Percentiles rank a stretch among this genome's conserved stretches.
These are phyloP conservation scores for Struthio camelus DNA, from an alignment of 2,113 vertebrate species.

Conservation along the genomic window DNA sequence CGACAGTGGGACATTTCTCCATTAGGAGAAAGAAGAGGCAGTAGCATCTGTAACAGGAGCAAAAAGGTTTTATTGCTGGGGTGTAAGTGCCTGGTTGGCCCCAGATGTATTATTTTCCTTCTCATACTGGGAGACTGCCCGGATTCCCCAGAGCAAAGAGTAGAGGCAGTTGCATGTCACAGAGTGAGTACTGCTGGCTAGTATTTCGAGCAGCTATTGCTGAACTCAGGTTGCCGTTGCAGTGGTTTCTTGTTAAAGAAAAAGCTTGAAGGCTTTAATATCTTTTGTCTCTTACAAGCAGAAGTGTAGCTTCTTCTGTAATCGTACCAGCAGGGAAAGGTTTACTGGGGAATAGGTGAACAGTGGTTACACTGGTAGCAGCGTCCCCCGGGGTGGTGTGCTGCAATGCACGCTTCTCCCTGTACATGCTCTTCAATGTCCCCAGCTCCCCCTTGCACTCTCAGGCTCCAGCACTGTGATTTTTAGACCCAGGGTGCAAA, in stretches of 20 bases:
- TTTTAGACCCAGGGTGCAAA: not conserved
- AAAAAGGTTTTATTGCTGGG: not conserved
- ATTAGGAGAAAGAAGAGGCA: fast-evolving
- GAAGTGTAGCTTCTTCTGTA: not conserved
- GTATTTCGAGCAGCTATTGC: not conserved
- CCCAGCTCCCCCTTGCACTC: not conserved
- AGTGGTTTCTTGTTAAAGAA: not conserved
- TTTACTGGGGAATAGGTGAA: not conserved
- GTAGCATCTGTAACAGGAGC: not conserved
- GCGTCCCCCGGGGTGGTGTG: not conserved
- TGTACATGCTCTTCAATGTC: too few species aligned
- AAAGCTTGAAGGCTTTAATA: not conserved
- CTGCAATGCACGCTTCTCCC: not conserved
- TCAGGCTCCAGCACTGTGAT: not conserved
- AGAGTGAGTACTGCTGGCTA: not conserved
- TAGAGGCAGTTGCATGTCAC: not conserved
- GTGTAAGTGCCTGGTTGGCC: not conserved
- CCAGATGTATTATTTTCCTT: not conserved
- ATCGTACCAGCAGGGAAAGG: not conserved
- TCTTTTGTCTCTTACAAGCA: not conserved
- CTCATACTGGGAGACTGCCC: not conserved
- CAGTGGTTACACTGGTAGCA: not conserved
- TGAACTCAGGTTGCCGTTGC: not conserved
- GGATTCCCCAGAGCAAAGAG: not conserved
- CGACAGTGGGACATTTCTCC: not conserved